Evolutionary conservation across 2,888 invertebrate genomes (phyloP).

Genomic region (Xylota segnis): DNA sequence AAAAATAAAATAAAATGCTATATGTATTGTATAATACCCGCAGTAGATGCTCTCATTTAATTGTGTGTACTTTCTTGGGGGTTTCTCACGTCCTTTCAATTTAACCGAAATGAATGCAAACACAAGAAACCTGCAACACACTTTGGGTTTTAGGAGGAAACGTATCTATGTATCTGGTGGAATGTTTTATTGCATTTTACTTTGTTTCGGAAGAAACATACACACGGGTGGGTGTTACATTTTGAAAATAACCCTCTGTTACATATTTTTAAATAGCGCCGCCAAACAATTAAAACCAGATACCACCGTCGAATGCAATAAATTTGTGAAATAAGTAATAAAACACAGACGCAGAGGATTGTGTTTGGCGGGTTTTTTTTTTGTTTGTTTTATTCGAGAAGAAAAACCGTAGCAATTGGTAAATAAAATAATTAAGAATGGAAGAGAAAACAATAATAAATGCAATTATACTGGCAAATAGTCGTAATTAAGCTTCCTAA

Average conservation of each 20-base stretch:
- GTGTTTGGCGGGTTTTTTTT: conserved; percentile 8
- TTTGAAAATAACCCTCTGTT: conserved; percentile 57
- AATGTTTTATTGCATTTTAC: conserved; percentile 71
- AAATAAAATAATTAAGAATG: conserved; percentile 68
- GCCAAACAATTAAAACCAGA: conserved; percentile 73
- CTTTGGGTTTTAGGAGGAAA: conserved; percentile 2
- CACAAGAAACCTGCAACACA: conserved; percentile 58
- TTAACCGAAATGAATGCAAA: conserved; percentile 68
- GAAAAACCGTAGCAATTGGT: conserved; percentile 42
- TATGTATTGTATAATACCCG: conserved; percentile 20
- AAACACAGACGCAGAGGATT: conserved; percentile 68
- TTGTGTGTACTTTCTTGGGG: conserved; percentile 69
- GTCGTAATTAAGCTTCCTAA: conserved; percentile 72
- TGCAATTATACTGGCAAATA: conserved; percentile 71
- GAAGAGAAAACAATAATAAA: conserved; percentile 67
- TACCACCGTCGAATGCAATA: conserved; percentile 54
- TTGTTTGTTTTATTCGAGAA: conserved; percentile 10
- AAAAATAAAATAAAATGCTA: conserved; percentile 45
- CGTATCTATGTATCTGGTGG: conserved; percentile 24
- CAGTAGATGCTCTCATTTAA: conserved; percentile 51
- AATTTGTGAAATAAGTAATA: conserved; percentile 74
- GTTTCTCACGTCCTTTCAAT: conserved; percentile 77
- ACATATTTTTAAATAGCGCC: conserved; percentile 57
- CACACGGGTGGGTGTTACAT: conserved; percentile 55
- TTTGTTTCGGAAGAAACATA: conserved; percentile 6